A percentile compares a stretch with the other conserved stretches of the same genome.
Conservation (phyloP, 2,113 vertebrate genomes). For the Sinocyclocheilus anophthalmus region DNA sequence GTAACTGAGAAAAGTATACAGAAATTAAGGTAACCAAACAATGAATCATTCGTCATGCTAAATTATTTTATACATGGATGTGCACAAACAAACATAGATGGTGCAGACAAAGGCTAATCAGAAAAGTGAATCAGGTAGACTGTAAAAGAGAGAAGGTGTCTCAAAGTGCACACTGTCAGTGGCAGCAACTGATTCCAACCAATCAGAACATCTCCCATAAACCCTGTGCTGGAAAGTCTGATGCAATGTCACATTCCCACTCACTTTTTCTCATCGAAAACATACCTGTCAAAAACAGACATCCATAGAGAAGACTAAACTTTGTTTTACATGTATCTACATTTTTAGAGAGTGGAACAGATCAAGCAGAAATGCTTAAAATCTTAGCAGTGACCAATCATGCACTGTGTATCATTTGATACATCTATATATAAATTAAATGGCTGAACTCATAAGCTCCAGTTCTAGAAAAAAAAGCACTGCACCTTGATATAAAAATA, state of each 20-base stretch:
- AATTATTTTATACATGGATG: background rate
- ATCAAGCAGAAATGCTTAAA: background rate
- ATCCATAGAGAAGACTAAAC: background rate
- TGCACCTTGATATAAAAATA: slow-evolving; percentile 73
- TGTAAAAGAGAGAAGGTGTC: slow-evolving; percentile 41
- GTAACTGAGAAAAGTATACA: background rate
- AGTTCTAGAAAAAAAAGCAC: slow-evolving; percentile 27
- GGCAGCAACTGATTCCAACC: slow-evolving; percentile 53
- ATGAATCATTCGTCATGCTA: background rate
- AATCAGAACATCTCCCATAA: slow-evolving; percentile 64
- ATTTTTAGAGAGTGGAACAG: background rate
- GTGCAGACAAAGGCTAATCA: background rate
- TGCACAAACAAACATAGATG: background rate
- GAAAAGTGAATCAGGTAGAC: background rate
- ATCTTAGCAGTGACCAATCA: background rate
- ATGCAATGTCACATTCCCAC: slow-evolving; percentile 56
- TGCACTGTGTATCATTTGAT: slow-evolving; percentile 37
- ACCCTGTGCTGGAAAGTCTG: slow-evolving; percentile 69
- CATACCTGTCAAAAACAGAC: slow-evolving; percentile 45
- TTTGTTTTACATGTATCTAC: background rate
- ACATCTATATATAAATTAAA: slow-evolving; percentile 38
- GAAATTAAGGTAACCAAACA: background rate
- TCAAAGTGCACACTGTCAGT: slow-evolving; percentile 52
- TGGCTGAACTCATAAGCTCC: background rate
- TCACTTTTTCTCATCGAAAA: slow-evolving; percentile 57